Base-by-base conservation (phyloP, 2,113 vertebrate species). In the Oreocharis arfaki region DNA sequence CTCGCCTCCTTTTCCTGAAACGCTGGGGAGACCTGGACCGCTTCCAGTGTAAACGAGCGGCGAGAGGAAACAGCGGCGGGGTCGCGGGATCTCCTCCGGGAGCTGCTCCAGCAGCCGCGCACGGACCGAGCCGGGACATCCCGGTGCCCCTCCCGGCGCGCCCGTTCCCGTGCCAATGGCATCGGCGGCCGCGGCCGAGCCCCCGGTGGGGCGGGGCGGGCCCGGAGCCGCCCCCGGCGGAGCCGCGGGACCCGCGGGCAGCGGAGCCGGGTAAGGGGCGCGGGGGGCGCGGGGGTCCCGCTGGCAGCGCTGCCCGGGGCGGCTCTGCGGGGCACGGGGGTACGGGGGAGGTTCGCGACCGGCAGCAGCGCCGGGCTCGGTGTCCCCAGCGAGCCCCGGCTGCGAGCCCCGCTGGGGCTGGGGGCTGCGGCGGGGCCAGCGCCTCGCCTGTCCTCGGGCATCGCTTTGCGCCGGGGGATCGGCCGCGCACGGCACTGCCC, bases 161-260 rank as follows among this genome's bases (percentile, higher is more conserved):
- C 16, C 8, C 1, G 15, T 8, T 23, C 15, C 77, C 33, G 71
- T 75, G 55, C 73, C 98, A 98, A 98, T 98, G 89, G 70, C 68
- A 81, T 16, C 30, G 24, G 15, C 19, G 65, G 93, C 88, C 87
- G 82, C 92, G 89, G 97, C 97, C 98, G 98, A 98, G 98, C 98
- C 98, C 75, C 42, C 59, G 18, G 68, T 55, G 60, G 70, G 32
- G 3, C 47, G 55, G 95, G 10, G 1, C 47, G 50, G 95, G 73
- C 90, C 92, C 86, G 97, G 92, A 98, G 96, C 98, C 97, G 97
- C 97, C 77, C 70, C 35, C 18, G 52, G 7, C 42, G 44, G 77
- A 92, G 49, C 80, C 35, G 59, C 52, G 26, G 67, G 26, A 44
- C 16, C 81, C 27, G 85, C 63, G 35, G 35, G 69, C 75, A 59